Evolutionary conservation across 2,113 vertebrate genomes (phyloP).

Genomic region (Lonchura striata): DNA sequence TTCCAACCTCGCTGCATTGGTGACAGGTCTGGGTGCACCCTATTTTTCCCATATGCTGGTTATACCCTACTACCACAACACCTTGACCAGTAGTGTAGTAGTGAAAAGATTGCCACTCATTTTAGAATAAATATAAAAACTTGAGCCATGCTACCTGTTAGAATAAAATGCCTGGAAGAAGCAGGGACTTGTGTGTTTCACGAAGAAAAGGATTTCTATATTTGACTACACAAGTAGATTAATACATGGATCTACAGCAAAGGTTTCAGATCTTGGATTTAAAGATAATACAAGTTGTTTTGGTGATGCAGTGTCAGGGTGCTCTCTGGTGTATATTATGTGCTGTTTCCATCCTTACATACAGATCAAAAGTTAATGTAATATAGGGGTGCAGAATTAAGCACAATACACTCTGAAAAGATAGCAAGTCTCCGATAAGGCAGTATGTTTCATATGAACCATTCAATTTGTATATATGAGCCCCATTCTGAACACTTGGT

Average conservation of each 20-base stretch:
- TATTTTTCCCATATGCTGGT: background rate
- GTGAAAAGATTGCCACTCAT: background rate
- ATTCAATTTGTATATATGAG: background rate
- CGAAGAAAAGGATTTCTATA: background rate
- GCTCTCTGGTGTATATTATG: background rate
- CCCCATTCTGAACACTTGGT: background rate
- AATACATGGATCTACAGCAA: background rate
- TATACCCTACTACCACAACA: background rate
- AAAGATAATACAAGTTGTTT: background rate
- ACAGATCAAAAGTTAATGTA: background rate
- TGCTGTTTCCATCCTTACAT: background rate
- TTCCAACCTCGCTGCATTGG: fast-evolving
- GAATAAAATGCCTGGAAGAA: background rate
- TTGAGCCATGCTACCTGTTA: background rate
- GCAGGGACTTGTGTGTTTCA: background rate
- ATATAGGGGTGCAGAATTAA: background rate
- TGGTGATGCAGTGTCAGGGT: background rate
- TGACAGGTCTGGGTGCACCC: background rate
- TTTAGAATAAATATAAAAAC: background rate
- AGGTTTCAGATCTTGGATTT: background rate
- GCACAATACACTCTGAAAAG: background rate
- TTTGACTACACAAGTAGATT: background rate
- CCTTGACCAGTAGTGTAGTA: background rate
- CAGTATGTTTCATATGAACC: background rate
- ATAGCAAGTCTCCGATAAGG: background rate